phyloP scores from a whole-genome alignment of 1,140 invertebrate species.

The Scaptomyza graminum region DNA sequence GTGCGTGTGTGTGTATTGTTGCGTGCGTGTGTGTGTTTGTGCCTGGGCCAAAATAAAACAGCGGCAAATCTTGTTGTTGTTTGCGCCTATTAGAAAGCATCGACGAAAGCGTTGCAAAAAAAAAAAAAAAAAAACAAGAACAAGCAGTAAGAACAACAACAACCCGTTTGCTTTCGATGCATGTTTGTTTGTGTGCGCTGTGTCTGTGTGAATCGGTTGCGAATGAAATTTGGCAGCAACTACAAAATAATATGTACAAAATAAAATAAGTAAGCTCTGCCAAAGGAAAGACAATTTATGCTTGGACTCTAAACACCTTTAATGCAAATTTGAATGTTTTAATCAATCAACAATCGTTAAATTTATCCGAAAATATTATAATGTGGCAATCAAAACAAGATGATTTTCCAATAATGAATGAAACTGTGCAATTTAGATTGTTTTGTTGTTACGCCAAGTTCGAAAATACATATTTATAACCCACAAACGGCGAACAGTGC shows the following conservation, averaged over 20 bases:
- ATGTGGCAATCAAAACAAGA: no score
- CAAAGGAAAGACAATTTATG: conserved; percentile 33
- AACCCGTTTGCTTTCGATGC: conserved; percentile 11
- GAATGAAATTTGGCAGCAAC: conserved; percentile 42
- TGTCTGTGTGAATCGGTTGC: conserved; percentile 19
- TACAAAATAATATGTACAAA: conserved; percentile 38
- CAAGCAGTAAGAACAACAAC: conserved; percentile 28
- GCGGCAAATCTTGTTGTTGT: conserved; percentile 37
- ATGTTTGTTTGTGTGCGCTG: conserved; percentile 9
- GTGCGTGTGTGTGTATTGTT: conserved; percentile 22
- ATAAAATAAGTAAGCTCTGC: conserved; percentile 26
- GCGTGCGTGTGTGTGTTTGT: conserved; percentile 14
- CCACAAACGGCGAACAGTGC: not conserved
- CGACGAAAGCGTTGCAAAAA: conserved; percentile 33
- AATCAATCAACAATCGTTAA: not conserved
- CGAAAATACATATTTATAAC: not conserved
- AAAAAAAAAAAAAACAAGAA: conserved; percentile 26
- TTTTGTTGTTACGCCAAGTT: conserved; percentile 6
- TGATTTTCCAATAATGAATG: not conserved
- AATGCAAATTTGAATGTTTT: not conserved
- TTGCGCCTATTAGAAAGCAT: conserved; percentile 19
- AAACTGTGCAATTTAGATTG: conserved; percentile 4
- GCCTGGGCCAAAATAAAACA: conserved; percentile 39
- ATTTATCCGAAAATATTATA: no score
- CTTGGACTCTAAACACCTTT: not conserved